Conservation (phyloP, 2,113 vertebrate genomes). For the Abramis brama region DNA sequence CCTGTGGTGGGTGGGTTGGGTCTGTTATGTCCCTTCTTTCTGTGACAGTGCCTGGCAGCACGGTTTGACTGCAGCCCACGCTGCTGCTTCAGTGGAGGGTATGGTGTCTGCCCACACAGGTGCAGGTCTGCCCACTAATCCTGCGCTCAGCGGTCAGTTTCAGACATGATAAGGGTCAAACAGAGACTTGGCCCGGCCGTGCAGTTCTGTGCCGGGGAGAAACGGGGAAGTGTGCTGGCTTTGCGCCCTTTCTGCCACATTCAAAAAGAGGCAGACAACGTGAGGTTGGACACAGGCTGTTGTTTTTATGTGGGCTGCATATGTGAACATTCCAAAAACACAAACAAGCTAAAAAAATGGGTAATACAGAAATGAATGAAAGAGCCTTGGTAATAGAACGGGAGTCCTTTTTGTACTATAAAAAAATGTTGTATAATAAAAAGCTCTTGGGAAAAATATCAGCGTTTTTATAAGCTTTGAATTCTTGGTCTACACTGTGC, state of each 20-base stretch:
- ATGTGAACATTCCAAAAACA: neutral
- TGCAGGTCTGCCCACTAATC: slow-evolving; percentile 48
- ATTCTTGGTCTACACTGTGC: neutral
- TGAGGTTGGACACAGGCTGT: slow-evolving; percentile 1
- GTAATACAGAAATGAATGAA: neutral
- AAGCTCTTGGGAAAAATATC: neutral
- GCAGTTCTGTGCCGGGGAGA: slow-evolving; percentile 33
- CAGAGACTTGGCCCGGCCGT: slow-evolving; percentile 48
- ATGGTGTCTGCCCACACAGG: slow-evolving; percentile 36
- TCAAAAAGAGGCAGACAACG: slow-evolving; percentile 21
- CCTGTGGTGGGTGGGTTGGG: slow-evolving; percentile 41
- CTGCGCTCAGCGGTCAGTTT: slow-evolving; percentile 46
- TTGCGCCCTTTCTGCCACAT: slow-evolving; percentile 24
- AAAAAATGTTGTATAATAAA: neutral
- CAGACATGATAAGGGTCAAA: slow-evolving; percentile 57
- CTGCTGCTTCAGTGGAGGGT: slow-evolving; percentile 41
- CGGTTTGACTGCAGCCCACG: slow-evolving; percentile 48
- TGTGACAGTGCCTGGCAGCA: slow-evolving; percentile 22
- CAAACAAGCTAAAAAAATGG: neutral
- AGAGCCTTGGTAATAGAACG: neutral
- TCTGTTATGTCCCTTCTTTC: slow-evolving; percentile 45
- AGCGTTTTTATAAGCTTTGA: neutral
- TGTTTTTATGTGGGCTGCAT: slow-evolving; percentile 32
- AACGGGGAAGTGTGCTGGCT: slow-evolving; percentile 37
- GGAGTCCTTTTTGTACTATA: neutral